Evolutionary conservation across 1,140 invertebrate genomes (phyloP).

Genomic region (Acromyrmex heyeri): DNA sequence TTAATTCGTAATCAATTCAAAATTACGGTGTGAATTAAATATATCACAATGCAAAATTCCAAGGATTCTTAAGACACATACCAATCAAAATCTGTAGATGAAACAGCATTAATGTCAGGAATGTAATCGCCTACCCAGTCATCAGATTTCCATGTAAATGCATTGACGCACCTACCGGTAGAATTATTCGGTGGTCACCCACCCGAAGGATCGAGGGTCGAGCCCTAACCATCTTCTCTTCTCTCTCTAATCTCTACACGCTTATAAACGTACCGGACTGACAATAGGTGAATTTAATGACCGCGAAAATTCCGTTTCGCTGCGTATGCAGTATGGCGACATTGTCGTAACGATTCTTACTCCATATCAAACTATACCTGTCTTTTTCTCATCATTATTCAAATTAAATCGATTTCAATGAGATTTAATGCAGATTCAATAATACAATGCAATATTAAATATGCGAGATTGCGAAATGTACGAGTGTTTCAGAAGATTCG

Average conservation of each 20-base stretch:
- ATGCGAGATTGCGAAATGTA: not conserved
- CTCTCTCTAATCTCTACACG: constrained; percentile 48
- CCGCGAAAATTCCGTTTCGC: constrained; percentile 62
- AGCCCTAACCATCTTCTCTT: constrained; percentile 63
- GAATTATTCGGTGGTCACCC: constrained; percentile 68
- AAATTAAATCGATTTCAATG: not conserved
- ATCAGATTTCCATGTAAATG: constrained; percentile 74
- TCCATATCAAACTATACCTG: not conserved
- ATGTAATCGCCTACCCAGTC: constrained; percentile 60
- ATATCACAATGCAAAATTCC: constrained; percentile 39
- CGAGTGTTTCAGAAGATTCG: not conserved
- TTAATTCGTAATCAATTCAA: not conserved
- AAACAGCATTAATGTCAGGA: constrained; percentile 67
- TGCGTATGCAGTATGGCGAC: constrained; percentile 24
- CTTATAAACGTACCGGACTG: constrained; percentile 55
- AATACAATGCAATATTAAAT: not conserved
- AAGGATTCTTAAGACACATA: constrained; percentile 53
- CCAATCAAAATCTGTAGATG: constrained; percentile 8
- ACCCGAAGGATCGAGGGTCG: constrained; percentile 35
- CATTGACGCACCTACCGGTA: constrained; percentile 41
- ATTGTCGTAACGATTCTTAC: not conserved
- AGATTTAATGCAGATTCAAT: not conserved
- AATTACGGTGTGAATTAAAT: constrained; percentile 10
- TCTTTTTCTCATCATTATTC: not conserved
- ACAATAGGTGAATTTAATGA: constrained; percentile 66